phyloP scores from a whole-genome alignment of 2,113 vertebrate species.

The Murina feae region DNA sequence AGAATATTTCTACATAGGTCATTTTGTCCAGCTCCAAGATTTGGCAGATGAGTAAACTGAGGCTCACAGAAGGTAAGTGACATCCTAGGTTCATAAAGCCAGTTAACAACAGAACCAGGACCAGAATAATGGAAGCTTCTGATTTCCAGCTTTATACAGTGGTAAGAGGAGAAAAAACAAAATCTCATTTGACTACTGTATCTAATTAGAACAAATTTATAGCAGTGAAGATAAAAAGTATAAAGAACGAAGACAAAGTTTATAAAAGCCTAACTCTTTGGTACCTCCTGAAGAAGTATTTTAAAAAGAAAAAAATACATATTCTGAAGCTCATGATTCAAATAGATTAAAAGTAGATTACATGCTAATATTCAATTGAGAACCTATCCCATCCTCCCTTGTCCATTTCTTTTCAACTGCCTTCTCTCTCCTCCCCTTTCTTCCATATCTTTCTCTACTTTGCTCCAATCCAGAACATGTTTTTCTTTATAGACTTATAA shows the following conservation, averaged over 20 bases:
- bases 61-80: constrained; percentile 47
- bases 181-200: neutral
- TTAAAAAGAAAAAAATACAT: neutral
- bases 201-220: neutral
- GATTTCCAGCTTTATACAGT: neutral
- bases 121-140: neutral
- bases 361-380: neutral
- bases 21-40: constrained; percentile 27
- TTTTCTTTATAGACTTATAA: neutral
- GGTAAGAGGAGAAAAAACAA: neutral
- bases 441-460: neutral
- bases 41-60: constrained; percentile 57
- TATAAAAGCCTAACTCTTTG: no score
- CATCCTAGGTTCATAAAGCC: neutral
- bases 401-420: neutral
- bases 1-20: neutral
- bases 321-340: neutral
- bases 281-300: neutral
- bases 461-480: neutral
- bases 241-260: no score
- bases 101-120: constrained; percentile 32
- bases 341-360: neutral
- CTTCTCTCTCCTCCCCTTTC: neutral
- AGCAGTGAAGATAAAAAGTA: neutral
- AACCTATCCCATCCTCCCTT: neutral